phyloP scores from a whole-genome alignment of 1,140 invertebrate genomes.

The Musca domestica region DNA sequence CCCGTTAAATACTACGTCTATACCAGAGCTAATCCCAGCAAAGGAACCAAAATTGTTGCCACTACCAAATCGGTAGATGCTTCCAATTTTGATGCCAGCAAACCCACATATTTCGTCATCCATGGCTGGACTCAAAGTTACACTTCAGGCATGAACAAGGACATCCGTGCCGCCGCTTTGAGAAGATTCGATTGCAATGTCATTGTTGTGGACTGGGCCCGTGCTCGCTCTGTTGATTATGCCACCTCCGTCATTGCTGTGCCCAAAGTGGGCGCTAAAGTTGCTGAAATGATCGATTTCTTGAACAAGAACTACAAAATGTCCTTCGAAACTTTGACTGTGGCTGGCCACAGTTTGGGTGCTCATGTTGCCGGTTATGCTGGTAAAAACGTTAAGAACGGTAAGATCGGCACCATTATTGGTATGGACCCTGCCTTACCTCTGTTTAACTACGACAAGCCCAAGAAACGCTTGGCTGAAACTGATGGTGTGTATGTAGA shows the following conservation, averaged over 20 bases:
- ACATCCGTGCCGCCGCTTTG: constrained; percentile 49
- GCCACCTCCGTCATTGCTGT: constrained; percentile 51
- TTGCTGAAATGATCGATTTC: constrained; percentile 56
- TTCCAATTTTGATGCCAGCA: constrained; percentile 31
- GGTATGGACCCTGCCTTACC: constrained; percentile 59
- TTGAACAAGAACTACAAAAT: constrained; percentile 53
- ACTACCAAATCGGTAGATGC: constrained; percentile 8
- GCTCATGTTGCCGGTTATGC: constrained; percentile 64
- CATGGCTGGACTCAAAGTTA: constrained; percentile 33
- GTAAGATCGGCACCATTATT: constrained; percentile 42
- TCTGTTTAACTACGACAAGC: constrained; percentile 50
- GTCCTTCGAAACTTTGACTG: constrained; percentile 56
- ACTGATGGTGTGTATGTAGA: constrained; percentile 67
- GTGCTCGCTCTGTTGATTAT: constrained; percentile 49
- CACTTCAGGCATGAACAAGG: constrained; percentile 22
- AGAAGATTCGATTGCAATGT: constrained; percentile 56
- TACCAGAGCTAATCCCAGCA: constrained; percentile 30
- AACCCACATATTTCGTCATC: constrained; percentile 34
- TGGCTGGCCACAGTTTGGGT: constrained; percentile 67
- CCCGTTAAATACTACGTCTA: constrained; percentile 33
- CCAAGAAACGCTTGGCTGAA: constrained; percentile 59
- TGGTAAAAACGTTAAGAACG: constrained; percentile 45
- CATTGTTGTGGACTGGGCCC: constrained; percentile 57
- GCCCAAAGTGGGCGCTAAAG: constrained; percentile 45
- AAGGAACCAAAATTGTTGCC: constrained; percentile 12